phyloP scores from a whole-genome alignment of 2,888 invertebrate genomes.

The Philereme transversata region DNA sequence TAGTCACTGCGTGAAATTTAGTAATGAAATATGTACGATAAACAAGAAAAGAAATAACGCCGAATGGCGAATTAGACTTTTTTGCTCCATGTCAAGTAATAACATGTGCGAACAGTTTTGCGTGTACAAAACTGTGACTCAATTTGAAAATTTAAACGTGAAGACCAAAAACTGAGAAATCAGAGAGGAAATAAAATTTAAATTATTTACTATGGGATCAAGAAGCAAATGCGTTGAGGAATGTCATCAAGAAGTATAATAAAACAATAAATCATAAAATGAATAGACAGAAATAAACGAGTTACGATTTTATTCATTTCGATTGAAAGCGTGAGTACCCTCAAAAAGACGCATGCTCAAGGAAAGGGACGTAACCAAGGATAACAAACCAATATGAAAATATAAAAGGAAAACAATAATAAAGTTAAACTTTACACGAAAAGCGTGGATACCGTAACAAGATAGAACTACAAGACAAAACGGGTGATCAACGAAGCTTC shows the following conservation, averaged over 20 bases:
- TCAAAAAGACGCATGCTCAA: not conserved
- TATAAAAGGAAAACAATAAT: not conserved
- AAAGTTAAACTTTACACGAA: slow-evolving; percentile 6
- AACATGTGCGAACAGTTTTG: not conserved
- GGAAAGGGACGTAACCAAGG: not conserved
- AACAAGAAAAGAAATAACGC: slow-evolving; percentile 70
- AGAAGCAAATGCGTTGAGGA: not conserved
- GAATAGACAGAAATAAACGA: slow-evolving; percentile 2
- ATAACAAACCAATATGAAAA: not conserved
- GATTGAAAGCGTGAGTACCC: not conserved
- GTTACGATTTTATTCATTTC: not conserved
- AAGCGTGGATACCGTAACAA: slow-evolving; percentile 20
- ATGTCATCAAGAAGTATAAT: not conserved
- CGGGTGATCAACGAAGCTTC: slow-evolving; percentile 60
- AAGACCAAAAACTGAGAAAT: not conserved
- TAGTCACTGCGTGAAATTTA: slow-evolving; percentile 77
- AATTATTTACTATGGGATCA: not conserved
- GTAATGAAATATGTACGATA: slow-evolving; percentile 77
- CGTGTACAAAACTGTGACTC: not conserved
- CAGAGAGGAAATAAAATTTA: not conserved
- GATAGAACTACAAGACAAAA: slow-evolving; percentile 28
- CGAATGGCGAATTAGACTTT: slow-evolving; percentile 58
- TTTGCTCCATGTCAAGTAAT: not conserved
- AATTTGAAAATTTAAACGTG: not conserved
- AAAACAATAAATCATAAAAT: not conserved